Conservation (phyloP, 2,113 vertebrate species). For the Plecturocebus donacophilus region DNA sequence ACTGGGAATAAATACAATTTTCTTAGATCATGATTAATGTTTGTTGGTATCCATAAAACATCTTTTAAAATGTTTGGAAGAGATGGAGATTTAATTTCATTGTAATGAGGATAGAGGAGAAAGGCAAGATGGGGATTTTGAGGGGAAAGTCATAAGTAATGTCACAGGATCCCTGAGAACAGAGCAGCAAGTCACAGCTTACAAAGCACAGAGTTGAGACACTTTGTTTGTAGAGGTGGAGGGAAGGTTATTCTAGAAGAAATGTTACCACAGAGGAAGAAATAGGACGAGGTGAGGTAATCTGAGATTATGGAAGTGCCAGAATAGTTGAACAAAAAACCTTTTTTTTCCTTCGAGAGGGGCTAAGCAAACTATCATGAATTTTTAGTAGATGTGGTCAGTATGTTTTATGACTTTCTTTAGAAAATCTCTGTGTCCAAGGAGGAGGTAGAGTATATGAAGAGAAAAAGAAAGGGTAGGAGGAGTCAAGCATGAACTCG, state of each 20-base stretch:
- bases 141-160: not conserved
- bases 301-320: not conserved
- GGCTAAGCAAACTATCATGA: not conserved
- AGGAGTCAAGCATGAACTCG: not conserved
- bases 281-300: not conserved
- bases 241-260: not conserved
- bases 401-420: not conserved
- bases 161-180: not conserved
- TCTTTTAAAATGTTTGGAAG: not conserved
- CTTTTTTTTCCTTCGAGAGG: not conserved
- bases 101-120: not conserved
- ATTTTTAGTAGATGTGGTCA: not conserved
- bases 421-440: not conserved
- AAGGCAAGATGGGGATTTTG: not conserved
- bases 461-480: not conserved
- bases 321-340: not conserved
- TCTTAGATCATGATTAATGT: not conserved
- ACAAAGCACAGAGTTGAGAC: not conserved
- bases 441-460: not conserved
- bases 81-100: not conserved
- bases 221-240: not conserved
- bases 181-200: not conserved
- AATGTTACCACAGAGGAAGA: not conserved
- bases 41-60: not conserved
- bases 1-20: not conserved